These are phyloP conservation scores for Anneissia japonica DNA, from an alignment of 35 echinoderm and acorn worm species.

Conservation along the genomic window DNA sequence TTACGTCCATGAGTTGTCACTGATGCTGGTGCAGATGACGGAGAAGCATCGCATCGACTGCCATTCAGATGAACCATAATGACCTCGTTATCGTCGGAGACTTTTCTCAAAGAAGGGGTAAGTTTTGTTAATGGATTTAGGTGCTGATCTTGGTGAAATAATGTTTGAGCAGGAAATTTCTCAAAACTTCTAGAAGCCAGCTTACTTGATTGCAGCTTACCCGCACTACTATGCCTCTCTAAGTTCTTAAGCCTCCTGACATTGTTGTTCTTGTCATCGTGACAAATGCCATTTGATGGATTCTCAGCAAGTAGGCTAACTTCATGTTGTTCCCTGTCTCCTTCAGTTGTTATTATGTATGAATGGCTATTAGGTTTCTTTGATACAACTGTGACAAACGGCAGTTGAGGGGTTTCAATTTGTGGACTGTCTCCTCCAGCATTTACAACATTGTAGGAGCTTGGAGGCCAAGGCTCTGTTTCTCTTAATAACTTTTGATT, in stretches of 20 bases:
- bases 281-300: neutral
- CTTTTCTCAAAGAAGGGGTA: constrained; percentile 62
- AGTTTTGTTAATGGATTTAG: constrained; percentile 72
- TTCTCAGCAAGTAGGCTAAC: neutral
- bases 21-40: neutral
- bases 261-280: neutral
- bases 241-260: neutral
- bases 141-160: neutral
- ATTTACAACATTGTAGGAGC: neutral
- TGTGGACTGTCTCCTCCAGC: neutral
- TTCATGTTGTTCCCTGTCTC: neutral
- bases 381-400: neutral
- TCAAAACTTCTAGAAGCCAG: neutral
- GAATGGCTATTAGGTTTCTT: neutral
- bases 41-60: neutral
- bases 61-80: neutral
- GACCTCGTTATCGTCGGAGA: constrained; percentile 65
- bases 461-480: neutral
- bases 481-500: neutral
- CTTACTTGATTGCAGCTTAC: neutral
- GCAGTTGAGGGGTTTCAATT: neutral
- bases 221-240: neutral
- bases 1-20: neutral
- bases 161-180: constrained; percentile 8
- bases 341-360: neutral